These are phyloP conservation scores for Bovichtus variegatus DNA, from an alignment of 2,797 vertebrate genomes.

Conservation along the genomic window DNA sequence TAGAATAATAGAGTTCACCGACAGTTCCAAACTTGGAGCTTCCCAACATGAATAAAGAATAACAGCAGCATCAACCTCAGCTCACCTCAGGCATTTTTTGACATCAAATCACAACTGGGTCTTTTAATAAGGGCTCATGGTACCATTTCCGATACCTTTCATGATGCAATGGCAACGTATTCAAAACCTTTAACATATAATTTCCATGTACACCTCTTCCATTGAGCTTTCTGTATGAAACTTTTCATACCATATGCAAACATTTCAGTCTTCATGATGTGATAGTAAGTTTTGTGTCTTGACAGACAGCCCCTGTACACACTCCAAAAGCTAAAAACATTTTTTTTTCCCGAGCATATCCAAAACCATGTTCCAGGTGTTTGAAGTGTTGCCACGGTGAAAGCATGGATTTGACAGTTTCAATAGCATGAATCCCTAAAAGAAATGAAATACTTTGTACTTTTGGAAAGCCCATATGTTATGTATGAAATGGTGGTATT, in stretches of 20 bases:
- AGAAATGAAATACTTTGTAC: neutral
- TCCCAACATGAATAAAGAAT: neutral
- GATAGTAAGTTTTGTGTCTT: constrained; percentile 43
- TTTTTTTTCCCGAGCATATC: constrained; percentile 35
- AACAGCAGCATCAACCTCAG: constrained; percentile 1
- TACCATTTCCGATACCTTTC: constrained; percentile 22
- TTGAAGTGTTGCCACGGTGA: constrained; percentile 24
- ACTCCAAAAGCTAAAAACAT: constrained; percentile 35
- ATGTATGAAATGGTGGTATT: neutral
- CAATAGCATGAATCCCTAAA: constrained; percentile 8
- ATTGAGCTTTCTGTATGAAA: constrained; percentile 24
- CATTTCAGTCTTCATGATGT: constrained; percentile 34
- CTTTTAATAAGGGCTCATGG: neutral
- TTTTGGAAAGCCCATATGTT: neutral
- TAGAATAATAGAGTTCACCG: neutral
- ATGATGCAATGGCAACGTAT: constrained; percentile 18
- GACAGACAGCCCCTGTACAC: constrained; percentile 52
- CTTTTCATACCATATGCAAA: constrained; percentile 35
- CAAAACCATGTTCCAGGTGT: constrained; percentile 34
- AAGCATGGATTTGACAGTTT: constrained; percentile 48
- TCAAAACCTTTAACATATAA: constrained; percentile 21
- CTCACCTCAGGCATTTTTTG: constrained; percentile 9
- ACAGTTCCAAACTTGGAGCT: neutral
- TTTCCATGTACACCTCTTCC: constrained; percentile 17
- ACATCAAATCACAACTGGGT: constrained; percentile 21